Percentiles rank a stretch among this genome's conserved stretches.
phyloP scores from a whole-genome alignment of 2,888 invertebrate genomes.

The Acholoe squamosa region DNA sequence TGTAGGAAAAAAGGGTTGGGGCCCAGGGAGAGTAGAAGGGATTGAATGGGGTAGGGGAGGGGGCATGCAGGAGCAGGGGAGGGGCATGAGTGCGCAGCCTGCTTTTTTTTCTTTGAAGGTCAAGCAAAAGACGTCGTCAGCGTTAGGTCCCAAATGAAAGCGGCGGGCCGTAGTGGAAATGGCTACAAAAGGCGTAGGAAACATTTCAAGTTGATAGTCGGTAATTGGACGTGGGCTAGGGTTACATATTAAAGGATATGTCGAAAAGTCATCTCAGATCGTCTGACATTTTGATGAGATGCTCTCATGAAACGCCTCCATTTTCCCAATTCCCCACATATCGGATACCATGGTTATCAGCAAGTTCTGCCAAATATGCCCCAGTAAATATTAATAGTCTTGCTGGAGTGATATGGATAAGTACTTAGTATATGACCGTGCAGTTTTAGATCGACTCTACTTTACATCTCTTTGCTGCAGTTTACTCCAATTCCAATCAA shows the following conservation, averaged over 20 bases:
- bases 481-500: no score
- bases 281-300: constrained; percentile 36
- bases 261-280: constrained; percentile 32
- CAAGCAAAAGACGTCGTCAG: constrained; percentile 22
- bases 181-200: background rate
- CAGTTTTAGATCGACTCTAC: background rate
- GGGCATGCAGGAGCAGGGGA: constrained; percentile 1
- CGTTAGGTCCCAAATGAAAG: background rate
- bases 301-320: constrained; percentile 33
- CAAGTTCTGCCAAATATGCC: background rate
- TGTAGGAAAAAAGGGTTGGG: constrained; percentile 31
- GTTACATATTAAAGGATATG: constrained; percentile 41
- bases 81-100: background rate
- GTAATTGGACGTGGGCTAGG: constrained; percentile 46
- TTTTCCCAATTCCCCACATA: background rate
- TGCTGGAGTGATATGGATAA: background rate
- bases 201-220: constrained; percentile 48
- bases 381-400: constrained; percentile 10
- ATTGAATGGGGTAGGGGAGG: background rate
- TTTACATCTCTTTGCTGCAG: no score
- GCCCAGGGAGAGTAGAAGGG: background rate
- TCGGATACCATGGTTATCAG: background rate
- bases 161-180: background rate
- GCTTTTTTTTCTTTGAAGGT: constrained; percentile 25
- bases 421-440: background rate